Evolutionary conservation across 2,888 invertebrate species (phyloP).

Genomic region (Drosophila falleni): DNA sequence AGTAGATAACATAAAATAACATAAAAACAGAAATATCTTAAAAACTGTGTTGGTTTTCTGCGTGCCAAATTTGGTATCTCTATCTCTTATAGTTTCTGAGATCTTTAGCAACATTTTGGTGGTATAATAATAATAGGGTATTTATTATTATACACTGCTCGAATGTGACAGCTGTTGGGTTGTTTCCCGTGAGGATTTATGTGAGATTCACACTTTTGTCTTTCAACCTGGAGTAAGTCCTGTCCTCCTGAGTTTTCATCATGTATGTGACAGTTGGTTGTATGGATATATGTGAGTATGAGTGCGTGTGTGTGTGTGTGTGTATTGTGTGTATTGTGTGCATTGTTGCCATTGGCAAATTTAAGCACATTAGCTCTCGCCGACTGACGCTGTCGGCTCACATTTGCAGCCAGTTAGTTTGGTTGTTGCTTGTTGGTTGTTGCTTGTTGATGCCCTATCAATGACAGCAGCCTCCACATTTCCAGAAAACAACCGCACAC

Average conservation of each 20-base stretch:
- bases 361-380: slow-evolving; percentile 53
- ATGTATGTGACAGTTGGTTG: slow-evolving; percentile 1
- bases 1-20: no score
- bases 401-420: slow-evolving; percentile 49
- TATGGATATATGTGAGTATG: background rate
- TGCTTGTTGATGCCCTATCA: slow-evolving; percentile 54
- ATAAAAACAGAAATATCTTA: no score
- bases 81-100: no score
- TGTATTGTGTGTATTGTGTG: slow-evolving; percentile 32
- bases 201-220: slow-evolving; percentile 5
- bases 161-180: background rate
- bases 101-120: no score
- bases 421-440: slow-evolving; percentile 30
- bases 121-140: no score
- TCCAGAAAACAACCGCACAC: slow-evolving; percentile 9
- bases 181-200: slow-evolving; percentile 18
- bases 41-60: no score
- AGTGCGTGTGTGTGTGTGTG: slow-evolving; percentile 11
- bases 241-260: slow-evolving; percentile 17
- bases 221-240: slow-evolving; percentile 4
- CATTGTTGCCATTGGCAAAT: slow-evolving; percentile 53
- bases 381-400: slow-evolving; percentile 61
- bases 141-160: no score
- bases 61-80: no score
- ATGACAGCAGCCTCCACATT: slow-evolving; percentile 48